Base-by-base conservation (phyloP, 2,888 invertebrate genomes). In the Tortricodes alternella region DNA sequence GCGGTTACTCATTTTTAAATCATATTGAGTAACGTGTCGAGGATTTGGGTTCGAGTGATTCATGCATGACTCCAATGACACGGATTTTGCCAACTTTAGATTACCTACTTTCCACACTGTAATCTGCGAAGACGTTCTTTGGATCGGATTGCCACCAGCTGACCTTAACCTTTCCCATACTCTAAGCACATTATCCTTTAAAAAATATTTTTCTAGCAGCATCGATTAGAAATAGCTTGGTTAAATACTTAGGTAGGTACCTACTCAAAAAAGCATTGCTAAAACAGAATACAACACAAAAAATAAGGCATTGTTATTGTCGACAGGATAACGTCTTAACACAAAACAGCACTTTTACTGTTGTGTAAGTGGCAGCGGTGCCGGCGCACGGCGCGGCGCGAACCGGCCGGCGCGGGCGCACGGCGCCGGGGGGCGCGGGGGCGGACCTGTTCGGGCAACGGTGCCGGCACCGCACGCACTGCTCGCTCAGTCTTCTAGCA, bases 361-460 rank as follows among this genome's bases (percentile, higher is more conserved):
- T 69, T 79, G 80, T 80, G 72, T 75, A 63, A 62, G 73, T 73
- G 68, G 57, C 65, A 63, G 68, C 64, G 63, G 65, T 67, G 71
- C 60, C 62, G 60, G 59, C 66, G 39, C 46, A 38, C 53, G 66
- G 66, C 65, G 73, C 66, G 63, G 60, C 46, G 62, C 60, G 60
- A 65, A 64, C 60, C 53, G 62, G 61, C 53, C 60, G 61, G 79
- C 77, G 78, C 77, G 76, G 74, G 78, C 77, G 78, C 80, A 72
- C 69, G 65, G 67, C 71, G 80, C 79, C 73, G 77, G 75, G 80
- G 74, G 76, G 84, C 80, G 86, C 83, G 80, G 76, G 89, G 89
- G 88, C 85, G 86, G 87, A 86, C 87, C 87, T 81, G 88, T 83
- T 78, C 86, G 71, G 83, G 83, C 91, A 89, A 88, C 89, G 88